phyloP scores from a whole-genome alignment of 2,797 vertebrate species.

The Pygocentrus nattereri region DNA sequence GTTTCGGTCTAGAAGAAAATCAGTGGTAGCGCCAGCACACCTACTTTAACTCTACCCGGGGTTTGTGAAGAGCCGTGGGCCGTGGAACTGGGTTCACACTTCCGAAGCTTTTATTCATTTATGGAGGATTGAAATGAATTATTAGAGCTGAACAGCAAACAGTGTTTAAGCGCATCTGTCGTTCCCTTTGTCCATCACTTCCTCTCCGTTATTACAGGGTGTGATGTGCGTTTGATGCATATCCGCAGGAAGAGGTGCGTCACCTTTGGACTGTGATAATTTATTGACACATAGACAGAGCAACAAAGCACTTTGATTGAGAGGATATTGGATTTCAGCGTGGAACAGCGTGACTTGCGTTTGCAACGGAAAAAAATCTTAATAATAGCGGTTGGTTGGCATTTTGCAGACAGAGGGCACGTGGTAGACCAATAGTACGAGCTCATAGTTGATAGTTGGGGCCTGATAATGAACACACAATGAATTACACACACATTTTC shows the following conservation, averaged over 20 bases:
- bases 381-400: neutral
- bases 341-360: neutral
- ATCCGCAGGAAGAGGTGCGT: conserved; percentile 20
- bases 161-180: conserved; percentile 17
- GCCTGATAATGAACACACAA: too few relatives aligned
- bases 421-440: neutral
- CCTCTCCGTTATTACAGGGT: conserved; percentile 28
- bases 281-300: conserved; percentile 24
- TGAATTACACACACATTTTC: too few relatives aligned
- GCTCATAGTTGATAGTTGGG: too few relatives aligned
- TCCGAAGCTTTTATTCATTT: conserved; percentile 13
- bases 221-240: conserved; percentile 12
- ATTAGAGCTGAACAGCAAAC: neutral
- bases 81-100: neutral
- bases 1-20: too few relatives aligned
- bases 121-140: conserved; percentile 14
- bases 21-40: too few relatives aligned
- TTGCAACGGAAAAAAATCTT: neutral
- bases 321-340: conserved; percentile 50
- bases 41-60: neutral
- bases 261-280: conserved; percentile 20
- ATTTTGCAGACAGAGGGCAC: neutral
- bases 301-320: conserved; percentile 30
- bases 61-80: neutral
- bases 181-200: conserved; percentile 38